phyloP scores from a whole-genome alignment of 2,797 vertebrate genomes.

The Rhynchonycteris naso region DNA sequence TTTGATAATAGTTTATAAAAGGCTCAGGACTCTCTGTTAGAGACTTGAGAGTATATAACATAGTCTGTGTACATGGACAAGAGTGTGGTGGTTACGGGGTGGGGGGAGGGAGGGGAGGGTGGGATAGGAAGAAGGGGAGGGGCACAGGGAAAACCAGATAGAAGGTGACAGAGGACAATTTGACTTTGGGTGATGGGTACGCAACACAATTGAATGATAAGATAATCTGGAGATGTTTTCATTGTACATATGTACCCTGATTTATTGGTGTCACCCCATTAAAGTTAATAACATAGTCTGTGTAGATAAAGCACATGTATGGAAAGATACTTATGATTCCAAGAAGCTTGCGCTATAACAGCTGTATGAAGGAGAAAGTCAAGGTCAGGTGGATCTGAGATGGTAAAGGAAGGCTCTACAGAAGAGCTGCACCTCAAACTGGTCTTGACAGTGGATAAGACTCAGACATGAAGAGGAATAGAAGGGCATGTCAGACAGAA shows the following conservation, averaged over 20 bases:
- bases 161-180: too few relatives aligned
- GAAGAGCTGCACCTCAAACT: background rate
- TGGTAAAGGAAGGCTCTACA: background rate
- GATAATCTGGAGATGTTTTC: too few relatives aligned
- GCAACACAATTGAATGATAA: too few relatives aligned
- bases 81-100: too few relatives aligned
- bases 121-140: too few relatives aligned
- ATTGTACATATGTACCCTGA: too few relatives aligned
- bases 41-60: background rate
- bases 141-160: too few relatives aligned
- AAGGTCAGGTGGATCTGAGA: background rate
- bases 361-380: constrained; percentile 27
- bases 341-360: background rate
- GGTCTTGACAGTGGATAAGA: background rate
- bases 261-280: too few relatives aligned
- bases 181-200: too few relatives aligned
- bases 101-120: too few relatives aligned
- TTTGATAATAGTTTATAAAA: constrained; percentile 1
- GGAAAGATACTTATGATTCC: constrained; percentile 4
- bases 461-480: background rate
- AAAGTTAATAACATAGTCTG: background rate
- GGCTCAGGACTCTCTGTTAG: background rate
- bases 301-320: background rate
- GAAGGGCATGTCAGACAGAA: background rate
- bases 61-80: background rate